Conservation (phyloP, 1,140 invertebrate genomes). For the Pachyrhynchus sulphureomaculatus region DNA sequence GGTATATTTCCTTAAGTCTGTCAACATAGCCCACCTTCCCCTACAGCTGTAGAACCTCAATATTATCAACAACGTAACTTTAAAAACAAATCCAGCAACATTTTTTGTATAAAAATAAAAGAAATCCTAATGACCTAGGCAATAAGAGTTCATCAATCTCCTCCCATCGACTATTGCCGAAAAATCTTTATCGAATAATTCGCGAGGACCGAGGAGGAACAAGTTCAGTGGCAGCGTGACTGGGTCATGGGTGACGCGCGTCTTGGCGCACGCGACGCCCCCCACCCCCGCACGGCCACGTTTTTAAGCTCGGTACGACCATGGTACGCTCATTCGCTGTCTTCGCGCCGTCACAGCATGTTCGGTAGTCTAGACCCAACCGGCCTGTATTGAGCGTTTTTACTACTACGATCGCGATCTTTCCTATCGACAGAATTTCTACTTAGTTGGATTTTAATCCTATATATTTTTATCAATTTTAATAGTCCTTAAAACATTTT, state of each 20-base stretch:
- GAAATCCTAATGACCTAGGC: background rate
- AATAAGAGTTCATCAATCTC: slow-evolving; percentile 23
- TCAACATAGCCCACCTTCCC: no score
- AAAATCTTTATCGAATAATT: slow-evolving; percentile 13
- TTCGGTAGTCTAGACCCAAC: slow-evolving; percentile 46
- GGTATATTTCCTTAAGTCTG: no score
- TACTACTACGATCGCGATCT: slow-evolving; percentile 21
- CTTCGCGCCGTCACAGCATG: slow-evolving; percentile 38
- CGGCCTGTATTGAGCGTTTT: slow-evolving; percentile 40
- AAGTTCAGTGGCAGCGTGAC: slow-evolving; percentile 49
- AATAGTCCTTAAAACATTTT: background rate
- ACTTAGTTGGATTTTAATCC: background rate
- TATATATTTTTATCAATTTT: background rate
- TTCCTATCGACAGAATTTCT: slow-evolving; percentile 7
- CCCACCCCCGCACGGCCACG: slow-evolving; percentile 38
- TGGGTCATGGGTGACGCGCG: slow-evolving; percentile 50
- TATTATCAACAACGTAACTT: no score
- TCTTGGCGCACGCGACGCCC: slow-evolving; percentile 36
- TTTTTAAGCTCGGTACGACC: slow-evolving; percentile 28
- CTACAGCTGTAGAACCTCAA: no score
- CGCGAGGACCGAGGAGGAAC: slow-evolving; percentile 17
- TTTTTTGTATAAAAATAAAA: no score
- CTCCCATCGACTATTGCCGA: slow-evolving; percentile 24
- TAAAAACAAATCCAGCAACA: no score
- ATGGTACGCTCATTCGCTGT: slow-evolving; percentile 26